Base-by-base conservation (phyloP, 1,140 invertebrate species). In the honey bee (Apis mellifera) region DNA sequence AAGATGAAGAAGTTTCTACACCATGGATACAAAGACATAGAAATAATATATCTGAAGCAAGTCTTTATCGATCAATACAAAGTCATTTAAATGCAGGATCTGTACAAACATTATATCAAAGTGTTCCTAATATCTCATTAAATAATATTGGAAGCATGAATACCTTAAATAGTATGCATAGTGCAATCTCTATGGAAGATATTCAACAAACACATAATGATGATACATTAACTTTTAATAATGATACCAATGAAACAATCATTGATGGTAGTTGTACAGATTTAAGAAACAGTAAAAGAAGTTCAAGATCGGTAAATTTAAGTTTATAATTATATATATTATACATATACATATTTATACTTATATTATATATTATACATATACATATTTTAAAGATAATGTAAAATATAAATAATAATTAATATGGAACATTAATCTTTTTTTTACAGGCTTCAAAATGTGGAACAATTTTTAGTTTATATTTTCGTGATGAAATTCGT, bases 401-500 rank as follows among this genome's bases (percentile, higher is more conserved):
- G 32, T 48, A 19, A 42, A 54, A 4, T 66, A 0, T 8, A n/a
- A 62, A 7, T 42, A 74, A 82, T 65, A 55, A 59, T 19, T n/a
- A 42, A 42, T 0, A 42, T 8, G 32, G 54, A 59, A 55, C 73
- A 64, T 62, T 23, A 60, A 59, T 70, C 48, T 17, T 57, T 17
- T 73, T 64, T 78, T 50, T 1, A 17, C 15, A 87, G 86, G 42
- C 80, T 23, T 86, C 86, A 23, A 62, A 80, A 48, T 65, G 50
- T 50, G 65, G 66, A 13, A 72, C 83, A 59, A 73, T 60, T 4
- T 89, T 84, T 19, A 93, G 88, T 83, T 89, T 97, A 79, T 96
- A 95, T 77, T 97, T 97, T 90, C 94, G 94, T 65, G 96, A 97
- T 92, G 95, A 95, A 8, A 92, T 95, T 2, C 94, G 96, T 32